phyloP scores from a whole-genome alignment of 2,888 invertebrate genomes.

The Plagiodera versicolora region DNA sequence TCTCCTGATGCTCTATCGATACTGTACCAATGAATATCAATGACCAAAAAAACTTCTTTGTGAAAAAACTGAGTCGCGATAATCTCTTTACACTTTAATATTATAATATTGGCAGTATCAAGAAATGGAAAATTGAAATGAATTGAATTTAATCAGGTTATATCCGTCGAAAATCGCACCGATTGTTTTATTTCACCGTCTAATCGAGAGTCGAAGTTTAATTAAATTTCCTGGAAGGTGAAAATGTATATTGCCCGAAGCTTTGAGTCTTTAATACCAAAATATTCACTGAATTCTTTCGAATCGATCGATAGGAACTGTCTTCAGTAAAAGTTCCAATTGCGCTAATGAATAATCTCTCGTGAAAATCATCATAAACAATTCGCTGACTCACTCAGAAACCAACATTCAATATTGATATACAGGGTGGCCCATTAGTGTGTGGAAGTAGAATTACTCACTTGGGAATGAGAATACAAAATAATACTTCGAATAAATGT shows the following conservation, averaged over 20 bases:
- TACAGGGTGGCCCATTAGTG: too few relatives aligned
- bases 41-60: too few relatives aligned
- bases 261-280: not conserved
- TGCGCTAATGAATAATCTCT: constrained; percentile 21
- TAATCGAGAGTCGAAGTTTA: constrained; percentile 54
- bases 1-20: too few relatives aligned
- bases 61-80: not conserved
- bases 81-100: not conserved
- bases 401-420: too few relatives aligned
- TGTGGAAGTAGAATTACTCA: too few relatives aligned
- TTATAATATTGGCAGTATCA: constrained; percentile 7
- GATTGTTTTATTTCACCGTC: constrained; percentile 50
- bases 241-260: constrained; percentile 46
- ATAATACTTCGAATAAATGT: too few relatives aligned
- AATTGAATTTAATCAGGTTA: constrained; percentile 53
- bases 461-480: too few relatives aligned
- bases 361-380: too few relatives aligned
- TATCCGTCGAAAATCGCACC: constrained; percentile 51
- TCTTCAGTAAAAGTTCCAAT: constrained; percentile 16
- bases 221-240: constrained; percentile 51
- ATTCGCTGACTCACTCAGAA: too few relatives aligned
- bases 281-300: not conserved
- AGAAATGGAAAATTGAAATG: constrained; percentile 48
- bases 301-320: not conserved
- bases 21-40: too few relatives aligned